phyloP scores from a whole-genome alignment of 2,113 vertebrate genomes.

The Pseudolaguvia tuberculata region DNA sequence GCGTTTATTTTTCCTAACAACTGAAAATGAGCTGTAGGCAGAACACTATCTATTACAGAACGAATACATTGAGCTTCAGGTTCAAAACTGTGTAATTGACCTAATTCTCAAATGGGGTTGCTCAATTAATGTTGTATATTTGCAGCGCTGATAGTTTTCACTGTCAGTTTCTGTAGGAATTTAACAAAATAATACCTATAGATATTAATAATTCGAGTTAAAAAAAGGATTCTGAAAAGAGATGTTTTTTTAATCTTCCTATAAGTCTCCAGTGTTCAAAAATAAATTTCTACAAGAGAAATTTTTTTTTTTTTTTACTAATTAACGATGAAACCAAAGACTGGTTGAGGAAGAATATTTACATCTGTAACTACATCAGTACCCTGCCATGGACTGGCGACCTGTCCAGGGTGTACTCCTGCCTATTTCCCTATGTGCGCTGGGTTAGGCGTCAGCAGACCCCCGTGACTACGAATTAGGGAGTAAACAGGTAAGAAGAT shows the following conservation, averaged over 20 bases:
- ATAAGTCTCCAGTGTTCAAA: background rate
- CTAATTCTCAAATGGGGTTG: background rate
- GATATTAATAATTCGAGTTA: background rate
- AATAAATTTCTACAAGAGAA: background rate
- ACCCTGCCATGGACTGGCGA: no score
- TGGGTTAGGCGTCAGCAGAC: no score
- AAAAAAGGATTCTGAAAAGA: background rate
- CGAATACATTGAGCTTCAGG: background rate
- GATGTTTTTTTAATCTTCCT: background rate
- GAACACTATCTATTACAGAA: background rate
- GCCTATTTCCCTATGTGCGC: no score
- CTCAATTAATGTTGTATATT: background rate
- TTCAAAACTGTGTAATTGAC: background rate
- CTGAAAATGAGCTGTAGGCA: slow-evolving; percentile 37
- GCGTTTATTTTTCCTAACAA: slow-evolving; percentile 34
- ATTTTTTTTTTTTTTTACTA: background rate
- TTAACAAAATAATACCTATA: background rate
- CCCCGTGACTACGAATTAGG: no score
- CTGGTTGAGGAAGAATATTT: no score
- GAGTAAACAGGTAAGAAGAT: no score
- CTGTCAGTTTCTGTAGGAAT: background rate
- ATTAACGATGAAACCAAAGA: background rate
- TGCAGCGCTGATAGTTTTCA: background rate
- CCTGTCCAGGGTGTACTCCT: no score
- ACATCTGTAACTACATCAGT: no score